Conservation (phyloP, 30 jellyfish, hydroid and myxozoan species). For the Chironex yamaguchii region DNA sequence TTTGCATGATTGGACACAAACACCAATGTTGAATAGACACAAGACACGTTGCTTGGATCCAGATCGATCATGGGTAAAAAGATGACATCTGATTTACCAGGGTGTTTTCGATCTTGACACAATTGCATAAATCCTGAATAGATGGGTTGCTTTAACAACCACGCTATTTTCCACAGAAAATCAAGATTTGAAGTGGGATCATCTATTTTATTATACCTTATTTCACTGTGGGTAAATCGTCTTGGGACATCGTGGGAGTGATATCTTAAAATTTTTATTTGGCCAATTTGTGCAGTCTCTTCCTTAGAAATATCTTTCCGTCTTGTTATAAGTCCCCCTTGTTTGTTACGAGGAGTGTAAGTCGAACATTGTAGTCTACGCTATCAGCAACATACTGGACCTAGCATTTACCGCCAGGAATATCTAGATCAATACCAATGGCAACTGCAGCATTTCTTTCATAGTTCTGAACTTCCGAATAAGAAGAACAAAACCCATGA, state of each 20-base stretch:
- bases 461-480: conserved; percentile 21
- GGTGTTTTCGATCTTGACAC: conserved; percentile 13
- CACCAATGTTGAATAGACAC: conserved; percentile 33
- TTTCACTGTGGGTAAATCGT: too few relatives aligned
- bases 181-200: too few relatives aligned
- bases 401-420: conserved; percentile 9
- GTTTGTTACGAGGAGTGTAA: too few relatives aligned
- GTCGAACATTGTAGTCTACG: conserved; percentile 31
- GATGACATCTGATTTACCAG: conserved; percentile 15
- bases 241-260: too few relatives aligned
- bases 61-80: conserved; percentile 54
- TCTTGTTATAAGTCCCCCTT: too few relatives aligned
- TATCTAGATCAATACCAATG: background rate
- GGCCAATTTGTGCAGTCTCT: too few relatives aligned
- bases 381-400: conserved; percentile 29
- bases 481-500: conserved; percentile 50
- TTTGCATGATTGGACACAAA: conserved; percentile 24
- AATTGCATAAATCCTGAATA: conserved; percentile 68
- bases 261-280: too few relatives aligned
- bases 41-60: conserved; percentile 14
- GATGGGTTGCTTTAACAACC: conserved; percentile 21
- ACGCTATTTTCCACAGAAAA: conserved; percentile 9
- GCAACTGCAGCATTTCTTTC: conserved; percentile 63
- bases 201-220: too few relatives aligned
- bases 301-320: too few relatives aligned